A percentile compares a stretch with the other conserved stretches of the same genome.
Evolutionary conservation across 2,888 invertebrate species (phyloP).

Genomic region (Pheosia tremula): DNA sequence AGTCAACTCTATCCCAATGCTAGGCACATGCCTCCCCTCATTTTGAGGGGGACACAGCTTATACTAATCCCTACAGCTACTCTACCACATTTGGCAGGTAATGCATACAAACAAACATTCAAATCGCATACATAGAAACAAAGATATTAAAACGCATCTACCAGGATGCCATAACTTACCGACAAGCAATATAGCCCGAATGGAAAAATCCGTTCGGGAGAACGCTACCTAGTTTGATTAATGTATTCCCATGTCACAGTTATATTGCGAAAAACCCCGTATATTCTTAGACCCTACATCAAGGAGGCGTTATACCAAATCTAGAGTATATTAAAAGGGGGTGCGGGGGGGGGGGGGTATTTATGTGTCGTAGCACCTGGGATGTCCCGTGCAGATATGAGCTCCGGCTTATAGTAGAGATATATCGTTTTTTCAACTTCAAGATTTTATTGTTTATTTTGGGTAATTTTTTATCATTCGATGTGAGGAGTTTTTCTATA

Average conservation of each 20-base stretch:
- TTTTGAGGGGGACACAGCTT: no score
- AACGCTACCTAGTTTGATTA: conserved; percentile 73
- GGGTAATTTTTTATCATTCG: background rate
- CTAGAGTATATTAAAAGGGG: conserved; percentile 83
- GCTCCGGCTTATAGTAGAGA: conserved; percentile 23
- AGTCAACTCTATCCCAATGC: no score
- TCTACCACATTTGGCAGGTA: no score
- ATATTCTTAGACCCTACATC: conserved; percentile 65
- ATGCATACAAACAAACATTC: background rate
- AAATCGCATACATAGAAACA: conserved; percentile 23
- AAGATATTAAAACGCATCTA: conserved; percentile 47
- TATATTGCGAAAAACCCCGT: conserved; percentile 70
- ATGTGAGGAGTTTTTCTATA: no score
- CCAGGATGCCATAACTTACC: conserved; percentile 70
- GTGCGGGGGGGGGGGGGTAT: conserved; percentile 44
- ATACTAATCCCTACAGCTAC: no score
- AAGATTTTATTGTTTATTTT: background rate
- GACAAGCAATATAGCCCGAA: conserved; percentile 68
- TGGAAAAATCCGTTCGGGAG: conserved; percentile 49
- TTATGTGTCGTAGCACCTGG: conserved; percentile 73
- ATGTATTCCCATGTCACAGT: conserved; percentile 79
- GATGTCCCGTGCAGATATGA: conserved; percentile 41
- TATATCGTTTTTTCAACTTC: conserved; percentile 33
- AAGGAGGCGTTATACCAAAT: conserved; percentile 77
- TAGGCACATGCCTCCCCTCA: no score